Conservation (phyloP, 2,113 vertebrate genomes). For the Nanger granti region DNA sequence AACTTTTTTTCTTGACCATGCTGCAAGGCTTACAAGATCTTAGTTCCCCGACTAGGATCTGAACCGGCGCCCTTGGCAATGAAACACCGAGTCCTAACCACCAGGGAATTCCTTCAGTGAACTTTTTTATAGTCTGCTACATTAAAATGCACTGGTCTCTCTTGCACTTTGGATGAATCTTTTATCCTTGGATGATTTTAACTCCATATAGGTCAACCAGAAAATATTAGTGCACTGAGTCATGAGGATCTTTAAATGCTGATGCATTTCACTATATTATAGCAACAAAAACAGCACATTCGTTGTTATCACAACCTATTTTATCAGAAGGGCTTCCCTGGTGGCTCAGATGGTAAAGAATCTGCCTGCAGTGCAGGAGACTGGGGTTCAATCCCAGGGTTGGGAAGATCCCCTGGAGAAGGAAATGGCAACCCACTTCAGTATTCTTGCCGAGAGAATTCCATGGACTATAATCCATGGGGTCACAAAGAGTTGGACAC, state of each 20-base stretch:
- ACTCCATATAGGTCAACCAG: background rate
- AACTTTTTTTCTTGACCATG: background rate
- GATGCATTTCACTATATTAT: background rate
- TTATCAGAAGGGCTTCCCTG: background rate
- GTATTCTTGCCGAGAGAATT: background rate
- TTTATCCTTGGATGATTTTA: background rate
- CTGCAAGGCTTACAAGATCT: background rate
- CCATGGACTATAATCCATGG: background rate
- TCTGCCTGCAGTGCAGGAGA: background rate
- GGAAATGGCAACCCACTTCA: background rate
- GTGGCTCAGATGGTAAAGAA: background rate
- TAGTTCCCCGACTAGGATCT: background rate
- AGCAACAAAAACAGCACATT: background rate
- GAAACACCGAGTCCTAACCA: background rate
- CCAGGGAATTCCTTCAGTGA: background rate
- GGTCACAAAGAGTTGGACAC: background rate
- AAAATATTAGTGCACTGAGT: background rate
- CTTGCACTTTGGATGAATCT: background rate
- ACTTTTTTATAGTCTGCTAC: background rate
- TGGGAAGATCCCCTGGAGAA: background rate
- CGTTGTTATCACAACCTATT: background rate
- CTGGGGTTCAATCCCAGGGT: background rate
- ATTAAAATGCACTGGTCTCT: background rate
- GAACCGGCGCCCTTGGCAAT: background rate
- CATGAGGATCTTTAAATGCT: background rate